Conservation (phyloP, 2,888 invertebrate species). For the Dynastes hyllus region DNA sequence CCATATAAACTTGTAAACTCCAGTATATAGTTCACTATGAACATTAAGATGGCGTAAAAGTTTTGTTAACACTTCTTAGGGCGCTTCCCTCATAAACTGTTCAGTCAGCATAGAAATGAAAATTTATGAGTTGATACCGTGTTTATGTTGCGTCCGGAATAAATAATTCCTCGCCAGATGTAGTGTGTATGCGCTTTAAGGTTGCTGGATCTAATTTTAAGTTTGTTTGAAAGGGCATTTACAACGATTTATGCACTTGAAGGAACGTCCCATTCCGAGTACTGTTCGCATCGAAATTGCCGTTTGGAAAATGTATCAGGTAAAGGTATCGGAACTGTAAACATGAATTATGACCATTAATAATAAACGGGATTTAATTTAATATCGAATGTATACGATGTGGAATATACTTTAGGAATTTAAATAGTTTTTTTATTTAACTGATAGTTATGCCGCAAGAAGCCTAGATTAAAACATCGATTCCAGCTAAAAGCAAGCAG, state of each 20-base stretch:
- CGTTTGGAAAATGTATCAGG: not conserved
- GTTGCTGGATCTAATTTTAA: constrained; percentile 43
- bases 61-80: constrained; percentile 29
- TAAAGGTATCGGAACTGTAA: constrained; percentile 1
- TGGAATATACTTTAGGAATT: too few species aligned
- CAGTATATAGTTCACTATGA: not conserved
- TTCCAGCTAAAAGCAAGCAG: too few species aligned
- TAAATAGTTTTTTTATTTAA: too few species aligned
- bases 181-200: constrained; percentile 31
- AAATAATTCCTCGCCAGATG: constrained; percentile 44
- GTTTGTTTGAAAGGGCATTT: constrained; percentile 42
- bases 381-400: too few species aligned
- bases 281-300: constrained; percentile 4
- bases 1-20: too few species aligned
- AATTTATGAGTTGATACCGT: constrained; percentile 47
- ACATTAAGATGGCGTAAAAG: constrained; percentile 5
- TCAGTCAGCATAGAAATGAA: constrained; percentile 39
- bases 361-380: constrained; percentile 11
- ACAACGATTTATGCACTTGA: constrained; percentile 47
- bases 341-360: constrained; percentile 32
- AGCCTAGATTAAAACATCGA: too few species aligned
- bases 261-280: constrained; percentile 43
- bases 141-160: constrained; percentile 25
- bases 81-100: constrained; percentile 38
- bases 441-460: too few species aligned